Percentiles rank a stretch among this genome's conserved stretches.
Conservation (phyloP, 1,140 invertebrate genomes). For the Zaprionus lachaisei region DNA sequence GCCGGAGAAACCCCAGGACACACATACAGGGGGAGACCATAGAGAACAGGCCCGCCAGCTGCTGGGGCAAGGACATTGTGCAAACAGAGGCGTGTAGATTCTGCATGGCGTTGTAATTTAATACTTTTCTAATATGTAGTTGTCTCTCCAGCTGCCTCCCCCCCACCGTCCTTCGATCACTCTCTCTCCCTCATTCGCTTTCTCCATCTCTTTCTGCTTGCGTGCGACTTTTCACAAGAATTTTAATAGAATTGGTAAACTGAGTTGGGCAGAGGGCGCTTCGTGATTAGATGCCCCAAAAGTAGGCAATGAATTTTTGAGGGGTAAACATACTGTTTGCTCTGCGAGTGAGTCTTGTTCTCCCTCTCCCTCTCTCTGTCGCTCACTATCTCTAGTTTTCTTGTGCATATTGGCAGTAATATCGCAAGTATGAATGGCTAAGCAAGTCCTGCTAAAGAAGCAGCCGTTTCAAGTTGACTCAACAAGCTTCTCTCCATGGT, state of each 20-base stretch:
- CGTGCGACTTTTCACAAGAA: constrained; percentile 70
- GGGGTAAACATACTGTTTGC: constrained; percentile 56
- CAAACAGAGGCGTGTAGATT: constrained; percentile 73
- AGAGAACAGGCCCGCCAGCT: constrained; percentile 15
- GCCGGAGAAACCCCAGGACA: not conserved
- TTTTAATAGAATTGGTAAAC: constrained; percentile 81
- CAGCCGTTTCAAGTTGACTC: constrained; percentile 16
- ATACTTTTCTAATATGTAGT: constrained; percentile 81
- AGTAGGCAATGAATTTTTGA: constrained; percentile 59
- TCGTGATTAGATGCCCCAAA: constrained; percentile 72
- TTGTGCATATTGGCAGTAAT: not conserved
- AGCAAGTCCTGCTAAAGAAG: constrained; percentile 20
- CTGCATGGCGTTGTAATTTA: constrained; percentile 66
- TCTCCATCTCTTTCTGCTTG: constrained; percentile 27
- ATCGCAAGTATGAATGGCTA: constrained; percentile 22
- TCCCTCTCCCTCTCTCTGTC: not conserved
- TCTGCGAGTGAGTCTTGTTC: not conserved
- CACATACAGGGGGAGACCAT: not conserved
- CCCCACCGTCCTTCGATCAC: not conserved
- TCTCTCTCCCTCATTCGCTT: not conserved
- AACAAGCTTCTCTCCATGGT: constrained; percentile 22
- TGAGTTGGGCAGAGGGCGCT: constrained; percentile 53
- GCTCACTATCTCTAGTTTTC: not conserved
- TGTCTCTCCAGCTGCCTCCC: constrained; percentile 40
- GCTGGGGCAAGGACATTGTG: constrained; percentile 65